Percentiles rank a stretch among this genome's conserved stretches.
These are phyloP conservation scores for Luperina nickerlii DNA, from an alignment of 2,888 invertebrate species.

Conservation along the genomic window DNA sequence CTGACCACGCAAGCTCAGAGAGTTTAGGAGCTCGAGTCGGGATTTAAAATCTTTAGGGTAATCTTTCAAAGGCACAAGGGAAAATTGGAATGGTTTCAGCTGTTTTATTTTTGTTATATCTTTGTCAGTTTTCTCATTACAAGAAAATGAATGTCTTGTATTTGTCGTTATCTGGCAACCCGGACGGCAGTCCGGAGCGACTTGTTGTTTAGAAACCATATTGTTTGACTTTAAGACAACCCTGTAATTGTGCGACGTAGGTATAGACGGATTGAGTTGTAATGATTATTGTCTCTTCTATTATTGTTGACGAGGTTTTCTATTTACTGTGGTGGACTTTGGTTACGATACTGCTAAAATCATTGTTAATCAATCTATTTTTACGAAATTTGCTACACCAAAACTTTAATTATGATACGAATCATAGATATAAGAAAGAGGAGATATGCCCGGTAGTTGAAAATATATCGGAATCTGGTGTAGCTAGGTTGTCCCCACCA, in stretches of 20 bases:
- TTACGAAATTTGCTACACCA: not conserved
- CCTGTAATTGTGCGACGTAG: slow-evolving; percentile 10
- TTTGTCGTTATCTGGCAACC: slow-evolving; percentile 14
- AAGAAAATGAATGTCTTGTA: slow-evolving; percentile 17
- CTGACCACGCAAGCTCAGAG: slow-evolving; percentile 46
- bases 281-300: slow-evolving; percentile 1
- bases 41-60: slow-evolving; percentile 33
- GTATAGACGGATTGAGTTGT: slow-evolving; percentile 12
- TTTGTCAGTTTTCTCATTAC: slow-evolving; percentile 17
- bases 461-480: no score
- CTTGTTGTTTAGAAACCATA: slow-evolving; percentile 20
- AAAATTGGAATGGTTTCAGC: slow-evolving; percentile 5
- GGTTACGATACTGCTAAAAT: not conserved
- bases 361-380: not conserved
- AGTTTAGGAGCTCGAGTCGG: slow-evolving; percentile 2
- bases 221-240: slow-evolving; percentile 27
- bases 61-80: slow-evolving; percentile 31
- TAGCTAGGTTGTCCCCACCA: no score
- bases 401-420: not conserved
- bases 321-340: not conserved
- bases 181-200: not conserved
- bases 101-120: slow-evolving; percentile 25
- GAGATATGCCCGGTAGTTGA: no score
- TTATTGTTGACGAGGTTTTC: not conserved
- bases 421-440: no score